A percentile compares a stretch with the other conserved stretches of the same genome.
Conservation (phyloP, 2,797 vertebrate species). For the Tiaroga cobitis region DNA sequence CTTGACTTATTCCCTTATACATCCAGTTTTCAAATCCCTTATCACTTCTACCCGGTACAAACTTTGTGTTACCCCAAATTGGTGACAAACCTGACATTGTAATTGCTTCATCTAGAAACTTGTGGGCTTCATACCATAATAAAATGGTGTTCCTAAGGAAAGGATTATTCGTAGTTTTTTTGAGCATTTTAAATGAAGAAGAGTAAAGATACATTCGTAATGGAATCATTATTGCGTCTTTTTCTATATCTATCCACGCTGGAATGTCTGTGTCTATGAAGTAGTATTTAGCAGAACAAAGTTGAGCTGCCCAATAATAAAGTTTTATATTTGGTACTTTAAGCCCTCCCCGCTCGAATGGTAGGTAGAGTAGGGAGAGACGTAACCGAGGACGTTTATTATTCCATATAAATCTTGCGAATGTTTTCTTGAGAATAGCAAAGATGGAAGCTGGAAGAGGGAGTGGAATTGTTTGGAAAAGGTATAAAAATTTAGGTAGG, state of each 20-base stretch:
- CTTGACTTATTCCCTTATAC: background rate
- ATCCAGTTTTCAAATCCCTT: background rate
- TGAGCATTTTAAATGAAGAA: background rate
- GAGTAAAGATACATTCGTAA: background rate
- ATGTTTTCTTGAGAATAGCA: conserved; percentile 1
- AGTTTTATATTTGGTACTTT: conserved; percentile 7
- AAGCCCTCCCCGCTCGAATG: background rate
- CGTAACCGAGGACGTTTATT: background rate
- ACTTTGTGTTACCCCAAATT: background rate
- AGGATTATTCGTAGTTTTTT: background rate
- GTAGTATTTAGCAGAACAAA: background rate
- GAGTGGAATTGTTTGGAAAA: conserved; percentile 23
- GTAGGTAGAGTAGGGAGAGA: conserved; percentile 12
- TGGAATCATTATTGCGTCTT: background rate
- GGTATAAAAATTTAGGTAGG: background rate
- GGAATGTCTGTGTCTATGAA: background rate
- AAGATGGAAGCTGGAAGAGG: background rate
- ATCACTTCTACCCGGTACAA: background rate
- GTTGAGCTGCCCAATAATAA: background rate
- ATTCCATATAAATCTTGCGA: conserved; percentile 25
- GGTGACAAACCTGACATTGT: background rate
- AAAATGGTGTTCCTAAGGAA: too few species aligned
- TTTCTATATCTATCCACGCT: background rate
- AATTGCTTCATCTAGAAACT: background rate
- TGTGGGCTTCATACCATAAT: too few species aligned